Evolutionary conservation across 2,888 invertebrate species (phyloP).

Genomic region (Dicroscelio sp.): DNA sequence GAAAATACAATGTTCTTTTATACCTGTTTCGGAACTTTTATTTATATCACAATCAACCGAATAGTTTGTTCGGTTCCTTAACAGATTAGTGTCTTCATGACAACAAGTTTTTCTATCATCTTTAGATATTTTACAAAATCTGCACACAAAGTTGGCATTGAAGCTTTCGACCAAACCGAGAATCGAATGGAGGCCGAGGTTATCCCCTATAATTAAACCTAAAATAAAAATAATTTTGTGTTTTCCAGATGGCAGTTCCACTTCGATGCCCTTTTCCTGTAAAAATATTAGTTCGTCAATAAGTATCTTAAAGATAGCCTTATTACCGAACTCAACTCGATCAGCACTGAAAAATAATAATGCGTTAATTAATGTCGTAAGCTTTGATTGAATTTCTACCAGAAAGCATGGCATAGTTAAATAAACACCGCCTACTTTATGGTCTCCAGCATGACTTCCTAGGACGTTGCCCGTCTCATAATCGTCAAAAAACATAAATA

Average conservation of each 20-base stretch:
- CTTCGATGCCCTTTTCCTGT: slow-evolving; percentile 56
- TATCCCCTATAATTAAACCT: slow-evolving; percentile 37
- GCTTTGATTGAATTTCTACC: slow-evolving; percentile 38
- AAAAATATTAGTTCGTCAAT: slow-evolving; percentile 71
- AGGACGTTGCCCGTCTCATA: slow-evolving; percentile 49
- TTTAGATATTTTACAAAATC: slow-evolving; percentile 73
- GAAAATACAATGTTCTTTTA: slow-evolving; percentile 54
- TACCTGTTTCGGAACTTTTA: slow-evolving; percentile 53
- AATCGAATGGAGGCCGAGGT: slow-evolving; percentile 32
- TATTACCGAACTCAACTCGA: slow-evolving; percentile 48
- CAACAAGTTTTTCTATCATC: neutral
- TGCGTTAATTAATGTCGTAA: slow-evolving; percentile 59
- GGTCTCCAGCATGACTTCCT: slow-evolving; percentile 62
- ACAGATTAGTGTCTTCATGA: neutral
- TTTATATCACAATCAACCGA: slow-evolving; percentile 2
- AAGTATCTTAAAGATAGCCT: slow-evolving; percentile 39
- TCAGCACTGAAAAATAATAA: slow-evolving; percentile 55
- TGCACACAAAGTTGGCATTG: slow-evolving; percentile 66
- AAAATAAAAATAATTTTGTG: slow-evolving; percentile 1
- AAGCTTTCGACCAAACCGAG: slow-evolving; percentile 73
- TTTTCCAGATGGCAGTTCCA: neutral
- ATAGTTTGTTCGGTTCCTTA: slow-evolving; percentile 33
- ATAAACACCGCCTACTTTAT: slow-evolving; percentile 67
- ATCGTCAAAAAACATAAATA: slow-evolving; percentile 45
- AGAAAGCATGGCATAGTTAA: slow-evolving; percentile 53